phyloP scores from a whole-genome alignment of 2,888 invertebrate species.

The Yponomeuta plumbellus region DNA sequence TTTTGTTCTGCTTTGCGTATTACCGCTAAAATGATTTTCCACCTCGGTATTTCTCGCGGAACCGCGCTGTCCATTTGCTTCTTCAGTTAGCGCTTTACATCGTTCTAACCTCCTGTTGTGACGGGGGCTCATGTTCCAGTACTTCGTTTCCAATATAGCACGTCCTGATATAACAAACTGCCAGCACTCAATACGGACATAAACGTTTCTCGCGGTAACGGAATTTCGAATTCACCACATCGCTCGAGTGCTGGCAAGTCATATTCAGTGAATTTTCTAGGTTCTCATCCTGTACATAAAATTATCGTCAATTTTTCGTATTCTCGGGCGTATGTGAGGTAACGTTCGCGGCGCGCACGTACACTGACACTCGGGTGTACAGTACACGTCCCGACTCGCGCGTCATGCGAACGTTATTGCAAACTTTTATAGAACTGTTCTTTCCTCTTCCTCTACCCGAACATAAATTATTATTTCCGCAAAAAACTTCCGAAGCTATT shows the following conservation, averaged over 20 bases:
- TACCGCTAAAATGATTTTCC: constrained; percentile 51
- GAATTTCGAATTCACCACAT: constrained; percentile 8
- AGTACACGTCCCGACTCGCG: not conserved
- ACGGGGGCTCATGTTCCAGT: constrained; percentile 14
- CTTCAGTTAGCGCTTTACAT: not conserved
- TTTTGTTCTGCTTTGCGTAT: constrained; percentile 46
- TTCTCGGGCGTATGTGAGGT: not conserved
- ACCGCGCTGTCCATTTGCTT: constrained; percentile 13
- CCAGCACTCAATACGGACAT: constrained; percentile 42
- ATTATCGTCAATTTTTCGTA: constrained; percentile 9
- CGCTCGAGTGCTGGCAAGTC: not conserved
- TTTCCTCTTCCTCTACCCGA: constrained; percentile 29
- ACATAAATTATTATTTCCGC: constrained; percentile 46
- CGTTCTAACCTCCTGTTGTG: not conserved
- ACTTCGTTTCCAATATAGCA: constrained; percentile 55
- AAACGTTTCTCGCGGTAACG: constrained; percentile 38
- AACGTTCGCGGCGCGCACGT: constrained; percentile 8
- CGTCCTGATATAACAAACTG: constrained; percentile 48
- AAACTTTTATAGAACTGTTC: constrained; percentile 9
- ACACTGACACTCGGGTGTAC: constrained; percentile 6
- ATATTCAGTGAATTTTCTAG: constrained; percentile 1
- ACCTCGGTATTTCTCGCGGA: constrained; percentile 25
- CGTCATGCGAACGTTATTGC: constrained; percentile 4
- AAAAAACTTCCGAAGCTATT: constrained; percentile 49
- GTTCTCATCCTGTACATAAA: constrained; percentile 2